Evolutionary conservation across 2,797 vertebrate species (phyloP), one percentile per base, ranked within the genome.

Genomic region (Rhynchonycteris naso): DNA sequence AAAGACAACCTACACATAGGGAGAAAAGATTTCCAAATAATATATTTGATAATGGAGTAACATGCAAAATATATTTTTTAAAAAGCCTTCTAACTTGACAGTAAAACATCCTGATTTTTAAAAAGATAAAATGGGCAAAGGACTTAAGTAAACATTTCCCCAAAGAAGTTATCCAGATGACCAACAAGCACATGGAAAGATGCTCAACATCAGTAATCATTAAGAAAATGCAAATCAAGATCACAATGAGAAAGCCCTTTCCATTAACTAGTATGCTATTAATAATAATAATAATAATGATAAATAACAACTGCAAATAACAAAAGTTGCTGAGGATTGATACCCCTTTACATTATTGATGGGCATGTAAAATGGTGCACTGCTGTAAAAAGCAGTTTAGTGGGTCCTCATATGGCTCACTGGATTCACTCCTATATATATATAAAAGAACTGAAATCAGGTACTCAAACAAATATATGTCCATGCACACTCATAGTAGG

Each of bases 211-310:
- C 28, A 30, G 22, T 66, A 56, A 2, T 85, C 26, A 66, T 72
- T 24, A 72, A n/a, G 59, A 19, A 88, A 91, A 63, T 86, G 24
- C 38, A 93, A 88, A 65, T 80, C n/a, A 69, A 90, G 89, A 26
- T 22, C 14, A 71, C 33, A 74, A 8, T 30, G 33, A 54, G 28
- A 68, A 61, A 47, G 1, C 6, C 68, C 10, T 87, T 84, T 56
- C 10, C 7, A 66, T 65, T 54, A 54, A 43, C 43, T 13, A 71
- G 21, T 22, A 59, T 66, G 30, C 21, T 30, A 87, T 22, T 76
- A 22, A 69, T 82, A 1, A 89, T 50, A 38, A 26, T n/a, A n/a
- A n/a, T n/a, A n/a, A n/a, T n/a, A n/a, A n/a, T n/a, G n/a, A n/a
- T n/a, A n/a, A n/a, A n/a, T n/a, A 50, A 33, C 22, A 47, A 58